A percentile compares a stretch with the other conserved stretches of the same genome.
Evolutionary conservation across 1,140 invertebrate species (phyloP).

Genomic region (Palaemon carinicauda): DNA sequence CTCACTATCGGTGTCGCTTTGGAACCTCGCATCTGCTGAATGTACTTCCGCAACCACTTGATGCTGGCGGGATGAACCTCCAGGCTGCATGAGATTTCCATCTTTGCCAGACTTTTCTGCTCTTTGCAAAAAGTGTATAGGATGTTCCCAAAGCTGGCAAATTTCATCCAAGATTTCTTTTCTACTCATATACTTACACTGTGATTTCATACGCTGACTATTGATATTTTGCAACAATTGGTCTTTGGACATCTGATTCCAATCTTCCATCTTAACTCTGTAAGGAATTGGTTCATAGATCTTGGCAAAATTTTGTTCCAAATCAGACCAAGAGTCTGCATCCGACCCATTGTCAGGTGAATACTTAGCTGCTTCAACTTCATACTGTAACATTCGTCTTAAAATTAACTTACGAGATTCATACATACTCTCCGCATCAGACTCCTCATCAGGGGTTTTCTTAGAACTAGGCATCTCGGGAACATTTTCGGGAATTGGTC

Average conservation of each 20-base stretch:
- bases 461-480: too few relatives aligned
- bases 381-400: slow-evolving; percentile 52
- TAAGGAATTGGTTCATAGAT: slow-evolving; percentile 62
- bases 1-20: slow-evolving; percentile 45
- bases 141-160: slow-evolving; percentile 17
- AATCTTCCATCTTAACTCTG: slow-evolving; percentile 54
- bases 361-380: background rate
- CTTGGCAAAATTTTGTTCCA: slow-evolving; percentile 62
- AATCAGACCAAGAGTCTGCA: slow-evolving; percentile 61
- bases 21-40: background rate
- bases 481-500: too few relatives aligned
- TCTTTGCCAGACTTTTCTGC: background rate
- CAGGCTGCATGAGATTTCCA: background rate
- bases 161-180: slow-evolving; percentile 58
- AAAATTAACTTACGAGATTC: slow-evolving; percentile 60
- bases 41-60: slow-evolving; percentile 56
- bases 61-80: background rate
- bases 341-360: slow-evolving; percentile 32
- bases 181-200: slow-evolving; percentile 56
- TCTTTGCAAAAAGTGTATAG: background rate
- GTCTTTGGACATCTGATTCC: slow-evolving; percentile 57
- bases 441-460: background rate
- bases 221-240: slow-evolving; percentile 53
- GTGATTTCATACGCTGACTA: slow-evolving; percentile 48
- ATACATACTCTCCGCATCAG: slow-evolving; percentile 60